phyloP scores from a whole-genome alignment of 2,888 invertebrate genomes.

The Tipula vernalis region DNA sequence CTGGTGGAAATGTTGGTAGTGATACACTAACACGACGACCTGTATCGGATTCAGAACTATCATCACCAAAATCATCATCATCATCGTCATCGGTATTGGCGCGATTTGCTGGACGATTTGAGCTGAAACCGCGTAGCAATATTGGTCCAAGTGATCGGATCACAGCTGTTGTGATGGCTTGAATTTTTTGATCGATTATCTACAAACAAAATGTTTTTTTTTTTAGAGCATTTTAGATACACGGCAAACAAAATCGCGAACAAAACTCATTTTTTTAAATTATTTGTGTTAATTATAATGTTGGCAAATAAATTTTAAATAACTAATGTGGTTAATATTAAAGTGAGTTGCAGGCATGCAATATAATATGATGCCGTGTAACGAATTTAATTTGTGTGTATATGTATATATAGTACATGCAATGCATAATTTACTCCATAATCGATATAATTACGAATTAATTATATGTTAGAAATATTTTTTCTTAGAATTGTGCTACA shows the following conservation, averaged over 20 bases:
- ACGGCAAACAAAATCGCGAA: neutral
- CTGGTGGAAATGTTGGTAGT: conserved; percentile 53
- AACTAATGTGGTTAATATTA: neutral
- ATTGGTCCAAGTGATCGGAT: conserved; percentile 7
- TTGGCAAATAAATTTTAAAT: neutral
- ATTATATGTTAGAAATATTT: too few species aligned
- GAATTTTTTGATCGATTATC: conserved; percentile 67
- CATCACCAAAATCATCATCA: conserved; percentile 37
- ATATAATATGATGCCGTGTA: too few species aligned
- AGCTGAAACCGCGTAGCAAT: conserved; percentile 19
- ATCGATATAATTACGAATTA: too few species aligned
- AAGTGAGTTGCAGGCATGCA: neutral
- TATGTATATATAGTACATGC: too few species aligned
- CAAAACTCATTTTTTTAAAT: neutral
- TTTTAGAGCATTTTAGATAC: neutral
- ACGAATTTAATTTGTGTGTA: too few species aligned
- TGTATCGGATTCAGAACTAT: conserved; percentile 22
- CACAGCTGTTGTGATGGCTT: conserved; percentile 50
- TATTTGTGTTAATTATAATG: neutral
- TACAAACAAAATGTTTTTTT: conserved; percentile 26
- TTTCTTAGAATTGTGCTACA: too few species aligned
- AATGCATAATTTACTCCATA: too few species aligned
- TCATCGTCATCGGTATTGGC: conserved; percentile 40
- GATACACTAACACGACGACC: conserved; percentile 46
- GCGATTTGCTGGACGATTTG: conserved; percentile 32